Base-by-base conservation (phyloP, 2,888 invertebrate genomes). In the Teleogryllus oceanicus region DNA sequence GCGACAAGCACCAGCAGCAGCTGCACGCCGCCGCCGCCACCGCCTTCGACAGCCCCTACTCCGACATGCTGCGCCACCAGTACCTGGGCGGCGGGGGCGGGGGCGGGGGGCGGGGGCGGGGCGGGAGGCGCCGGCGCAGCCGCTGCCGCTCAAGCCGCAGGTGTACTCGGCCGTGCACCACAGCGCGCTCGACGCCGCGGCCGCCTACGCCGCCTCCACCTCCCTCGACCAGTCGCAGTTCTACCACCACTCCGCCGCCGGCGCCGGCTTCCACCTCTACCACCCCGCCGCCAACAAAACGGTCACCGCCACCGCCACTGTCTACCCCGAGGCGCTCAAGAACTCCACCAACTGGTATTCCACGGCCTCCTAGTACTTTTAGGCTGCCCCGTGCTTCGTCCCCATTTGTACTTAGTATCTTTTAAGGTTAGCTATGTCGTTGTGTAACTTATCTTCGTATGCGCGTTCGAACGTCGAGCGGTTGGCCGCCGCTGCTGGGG, bases 211-310 rank as follows among this genome's bases (percentile, higher is more conserved):
- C 83, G 89, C 90, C 80, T 86, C 87, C 24, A 86, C 88, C 0
- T 89, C 90, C 49, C 87, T 92, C 83, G 95, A 95, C 85, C 95
- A 96, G 87, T 91, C 94, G 11, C 96, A 95, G 87, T 96, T 96
- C 87, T 96, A 96, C 88, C 94, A 94, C 86, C 92, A 92, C 83
- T 87, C 89, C n/a, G 89, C 88, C 12, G 87, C 89, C 37, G 88
- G 89, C n/a, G 92, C 94, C 24, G 94, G 96, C 78, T 96, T 96
- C 87, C 96, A 96, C 88, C 89, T 96, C 75, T 96, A 96, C 87
- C 96, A 96, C 86, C 93, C 94, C 18, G 88, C 89, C 78, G 85
- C 86, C 80, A 94, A 94, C 88, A 92, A 92, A 85, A 91, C 91
- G 21, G 83, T 82, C 18, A 80, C 83, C 74, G 81, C 85, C 81